Evolutionary conservation across 2,888 invertebrate species (phyloP).

Genomic region (Lasioglossum leucozonium): DNA sequence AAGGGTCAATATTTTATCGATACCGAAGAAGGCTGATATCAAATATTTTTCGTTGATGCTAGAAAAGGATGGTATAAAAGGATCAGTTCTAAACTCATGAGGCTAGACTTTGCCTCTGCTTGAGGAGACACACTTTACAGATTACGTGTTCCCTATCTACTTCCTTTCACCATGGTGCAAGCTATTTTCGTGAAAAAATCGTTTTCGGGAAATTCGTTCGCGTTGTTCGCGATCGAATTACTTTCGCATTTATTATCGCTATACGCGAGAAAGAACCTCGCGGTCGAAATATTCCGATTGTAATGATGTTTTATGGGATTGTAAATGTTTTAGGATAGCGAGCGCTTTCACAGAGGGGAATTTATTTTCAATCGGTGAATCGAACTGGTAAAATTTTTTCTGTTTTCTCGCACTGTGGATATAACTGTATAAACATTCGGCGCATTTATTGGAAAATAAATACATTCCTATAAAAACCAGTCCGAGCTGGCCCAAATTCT

Average conservation of each 20-base stretch:
- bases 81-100: background rate
- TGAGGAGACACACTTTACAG: background rate
- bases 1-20: constrained; percentile 54
- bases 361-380: background rate
- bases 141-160: background rate
- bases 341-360: background rate
- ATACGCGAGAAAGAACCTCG: background rate
- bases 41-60: constrained; percentile 32
- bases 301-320: background rate
- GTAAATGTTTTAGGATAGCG: background rate
- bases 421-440: constrained; percentile 5
- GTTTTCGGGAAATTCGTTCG: background rate
- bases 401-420: background rate
- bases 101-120: background rate
- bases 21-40: constrained; percentile 18
- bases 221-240: background rate
- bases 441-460: background rate
- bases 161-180: background rate
- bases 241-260: background rate
- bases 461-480: background rate
- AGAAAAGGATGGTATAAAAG: constrained; percentile 1
- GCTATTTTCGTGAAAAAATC: background rate
- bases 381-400: background rate
- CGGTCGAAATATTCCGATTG: background rate
- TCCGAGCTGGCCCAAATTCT: background rate